phyloP scores from a whole-genome alignment of 2,113 vertebrate species.

The Periophthalmodon schlosseri region DNA sequence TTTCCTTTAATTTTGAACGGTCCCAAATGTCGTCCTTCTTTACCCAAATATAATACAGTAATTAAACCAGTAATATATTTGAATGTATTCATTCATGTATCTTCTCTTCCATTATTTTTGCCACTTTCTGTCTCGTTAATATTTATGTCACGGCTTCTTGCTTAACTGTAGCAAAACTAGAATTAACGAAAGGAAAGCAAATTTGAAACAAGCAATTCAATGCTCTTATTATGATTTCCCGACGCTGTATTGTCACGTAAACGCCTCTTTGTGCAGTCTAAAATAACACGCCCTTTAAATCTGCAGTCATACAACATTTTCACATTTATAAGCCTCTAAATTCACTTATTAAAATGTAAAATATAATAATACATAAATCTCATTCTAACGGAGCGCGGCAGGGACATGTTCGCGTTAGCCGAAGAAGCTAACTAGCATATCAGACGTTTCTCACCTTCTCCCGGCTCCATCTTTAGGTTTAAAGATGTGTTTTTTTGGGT shows the following conservation, averaged over 20 bases:
- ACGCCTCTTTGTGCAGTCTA: not conserved
- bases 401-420: conserved; percentile 10
- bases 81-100: not conserved
- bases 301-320: not conserved
- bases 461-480: conserved; percentile 51
- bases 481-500: not conserved
- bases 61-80: no score
- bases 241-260: not conserved
- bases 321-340: not conserved
- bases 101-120: not conserved
- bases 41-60: not conserved
- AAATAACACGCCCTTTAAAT: not conserved
- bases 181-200: not conserved
- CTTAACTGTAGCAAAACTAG: not conserved
- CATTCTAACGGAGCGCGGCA: not conserved
- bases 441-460: conserved; percentile 51
- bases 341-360: not conserved
- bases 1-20: no score
- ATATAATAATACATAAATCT: not conserved
- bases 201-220: not conserved
- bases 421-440: conserved; percentile 26
- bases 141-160: not conserved
- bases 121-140: not conserved
- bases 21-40: no score
- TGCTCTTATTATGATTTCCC: not conserved